Base-by-base conservation (phyloP, 2,113 vertebrate species). In the Stegostoma tigrinum region DNA sequence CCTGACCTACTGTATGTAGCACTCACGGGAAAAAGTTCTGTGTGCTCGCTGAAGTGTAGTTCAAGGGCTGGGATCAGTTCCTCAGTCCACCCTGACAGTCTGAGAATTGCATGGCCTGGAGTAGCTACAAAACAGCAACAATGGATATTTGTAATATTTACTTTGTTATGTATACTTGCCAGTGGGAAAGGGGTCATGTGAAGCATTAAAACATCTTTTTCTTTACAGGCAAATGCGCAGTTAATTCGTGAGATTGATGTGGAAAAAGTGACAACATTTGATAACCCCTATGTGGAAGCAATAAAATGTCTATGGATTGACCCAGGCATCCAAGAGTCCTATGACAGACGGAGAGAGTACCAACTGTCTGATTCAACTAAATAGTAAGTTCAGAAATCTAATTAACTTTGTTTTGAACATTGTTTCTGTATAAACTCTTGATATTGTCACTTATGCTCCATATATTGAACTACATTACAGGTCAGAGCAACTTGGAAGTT, bases 271-370 rank as follows among this genome's bases (percentile, higher is more conserved):
- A 97, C 97, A 95, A 97, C 97, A 95, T 98, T 98, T 96, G 97
- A 98, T 95, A 98, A 98, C 94, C 97, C 98, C 0, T 98, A 98
- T 2, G 98, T 98, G 97, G 98, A 99, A 96, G 98, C 99, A 97
- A 99, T 99, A 97, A 98, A 98, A 97, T 98, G 97, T 96, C 97
- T 99, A 97, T 99, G 99, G 99, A 98, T 98, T 89, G 99, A 99
- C 96, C 98, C 98, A 66, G 99, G 99, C 95, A 98, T 99, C 97
- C 98, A 99, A 97, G 98, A 99, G 96, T 98, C 98, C 96, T 99
- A 99, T 0, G 99, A 99, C 12, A 98, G 99, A 96, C 97, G 98
- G 97, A 98, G 99, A 96, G 99, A 99, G 96, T 99, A 99, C 97
- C 99, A 99, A 17, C 98, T 99, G 94, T 99, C 98, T 4, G 99